Evolutionary conservation across 2,888 invertebrate species (phyloP), one percentile per base, ranked within the genome.

Genomic region (Zaprionus bogoriensis): DNA sequence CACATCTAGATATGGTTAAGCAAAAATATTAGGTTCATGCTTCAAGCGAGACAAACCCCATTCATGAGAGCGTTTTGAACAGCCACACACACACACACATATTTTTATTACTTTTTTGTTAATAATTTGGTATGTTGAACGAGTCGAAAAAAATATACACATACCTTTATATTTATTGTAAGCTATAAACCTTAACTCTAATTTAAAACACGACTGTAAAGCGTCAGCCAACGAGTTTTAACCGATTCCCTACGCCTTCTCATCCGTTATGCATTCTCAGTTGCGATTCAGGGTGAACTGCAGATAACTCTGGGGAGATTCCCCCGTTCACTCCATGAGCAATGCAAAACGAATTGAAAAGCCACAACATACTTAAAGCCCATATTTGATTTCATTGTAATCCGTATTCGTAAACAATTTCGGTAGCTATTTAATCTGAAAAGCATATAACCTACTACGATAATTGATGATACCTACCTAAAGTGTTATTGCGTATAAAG

Each of bases 1-100:
- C 48, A 67, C 62, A 67, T 89, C 67, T 89, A 90, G 90, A 89
- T 90, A 90, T 90, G 90, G 88, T 90, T 79, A 89, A 88, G 77
- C 90, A 90, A 84, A 90, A 90, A 89, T 90, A 90, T 89, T 90
- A 89, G 74, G 67, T 77, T 77, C 70, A 73, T 74, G 77, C 77
- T 61, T 68, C 50, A 63, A 65, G 65, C 65, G 73, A 79, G 57
- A 67, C 72, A 58, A 23, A 36, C 42, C 63, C 77, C 42, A 73
- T 60, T 74, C 60, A 67, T 65, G 80, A 67, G 68, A 58, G 54
- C 72, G 72, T 53, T 74, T 60, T 67, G 59, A 73, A 59, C 76
- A 72, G 67, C 62, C 60, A 67, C 73, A 76, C 28, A 62, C 28
- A 51, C 19, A 64, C 30, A 61, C 41, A 81, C 59, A 73, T 46